Evolutionary conservation across 1,140 invertebrate species (phyloP).

Genomic region (Euura saliciscinereae): DNA sequence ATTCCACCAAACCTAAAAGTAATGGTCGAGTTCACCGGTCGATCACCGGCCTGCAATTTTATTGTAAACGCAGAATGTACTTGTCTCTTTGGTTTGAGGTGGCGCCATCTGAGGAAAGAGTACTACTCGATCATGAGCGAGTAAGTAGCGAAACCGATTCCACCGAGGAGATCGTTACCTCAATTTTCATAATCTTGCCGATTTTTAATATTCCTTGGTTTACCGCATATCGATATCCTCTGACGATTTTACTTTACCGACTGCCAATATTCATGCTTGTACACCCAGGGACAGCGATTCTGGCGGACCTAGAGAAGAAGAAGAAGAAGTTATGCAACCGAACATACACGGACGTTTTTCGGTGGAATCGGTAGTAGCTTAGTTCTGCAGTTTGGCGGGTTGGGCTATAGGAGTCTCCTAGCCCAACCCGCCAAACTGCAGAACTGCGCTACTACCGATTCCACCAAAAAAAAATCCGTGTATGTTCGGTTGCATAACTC

Average conservation of each 20-base stretch:
- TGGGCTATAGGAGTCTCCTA: conserved; percentile 60
- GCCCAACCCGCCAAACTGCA: too few species aligned
- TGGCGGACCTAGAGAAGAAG: too few species aligned
- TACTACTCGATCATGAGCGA: conserved; percentile 48
- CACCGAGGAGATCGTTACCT: conserved; percentile 10
- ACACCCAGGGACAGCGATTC: too few species aligned
- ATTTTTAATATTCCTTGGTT: background rate
- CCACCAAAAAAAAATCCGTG: too few species aligned
- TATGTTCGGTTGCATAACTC: too few species aligned
- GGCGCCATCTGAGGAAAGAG: conserved; percentile 27
- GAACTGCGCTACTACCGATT: too few species aligned
- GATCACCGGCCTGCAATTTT: conserved; percentile 47
- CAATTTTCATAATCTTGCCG: conserved; percentile 26
- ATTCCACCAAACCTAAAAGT: conserved; percentile 55
- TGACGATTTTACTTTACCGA: too few species aligned
- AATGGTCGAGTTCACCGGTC: conserved; percentile 39
- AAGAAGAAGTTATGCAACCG: conserved; percentile 49
- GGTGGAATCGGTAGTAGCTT: too few species aligned
- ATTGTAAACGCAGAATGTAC: conserved; percentile 57
- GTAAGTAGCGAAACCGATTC: conserved; percentile 42
- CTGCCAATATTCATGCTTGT: too few species aligned
- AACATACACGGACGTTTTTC: too few species aligned
- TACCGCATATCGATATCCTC: background rate
- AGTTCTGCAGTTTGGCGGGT: too few species aligned
- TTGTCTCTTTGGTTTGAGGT: conserved; percentile 58